Conservation (phyloP, 1,140 invertebrate genomes). For the Nephotettix cincticeps region DNA sequence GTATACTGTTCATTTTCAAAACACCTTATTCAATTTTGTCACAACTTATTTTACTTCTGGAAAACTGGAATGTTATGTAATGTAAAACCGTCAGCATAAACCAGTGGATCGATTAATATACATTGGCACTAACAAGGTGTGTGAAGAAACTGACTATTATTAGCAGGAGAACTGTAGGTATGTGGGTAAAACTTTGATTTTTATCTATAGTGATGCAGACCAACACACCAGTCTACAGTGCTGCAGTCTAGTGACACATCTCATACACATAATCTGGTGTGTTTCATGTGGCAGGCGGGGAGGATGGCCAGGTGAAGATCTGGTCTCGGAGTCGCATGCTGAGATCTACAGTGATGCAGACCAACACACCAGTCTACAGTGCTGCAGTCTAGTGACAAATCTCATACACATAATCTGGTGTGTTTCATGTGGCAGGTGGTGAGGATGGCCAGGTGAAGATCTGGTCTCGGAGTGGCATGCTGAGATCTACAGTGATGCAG, state of each 20-base stretch:
- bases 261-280: too few species aligned
- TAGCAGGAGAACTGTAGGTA: constrained; percentile 25
- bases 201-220: constrained; percentile 85
- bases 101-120: too few species aligned
- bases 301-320: constrained; percentile 95
- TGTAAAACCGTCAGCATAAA: too few species aligned
- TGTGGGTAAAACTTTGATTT: constrained; percentile 95
- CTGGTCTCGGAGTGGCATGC: constrained; percentile 94
- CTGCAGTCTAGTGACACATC: too few species aligned
- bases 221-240: constrained; percentile 74
- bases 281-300: constrained; percentile 84
- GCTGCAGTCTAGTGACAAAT: constrained; percentile 79
- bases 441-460: constrained; percentile 96
- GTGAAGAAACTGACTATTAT: too few species aligned
- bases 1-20: too few species aligned
- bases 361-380: constrained; percentile 81
- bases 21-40: too few species aligned
- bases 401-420: too few species aligned
- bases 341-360: constrained; percentile 84
- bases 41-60: too few species aligned
- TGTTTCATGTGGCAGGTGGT: constrained; percentile 80
- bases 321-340: constrained; percentile 97
- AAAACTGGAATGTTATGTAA: too few species aligned
- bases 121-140: too few species aligned
- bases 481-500: constrained; percentile 86